These are phyloP conservation scores for Strongylocentrotus purpuratus DNA, from an alignment of 35 echinoderm and acorn worm species.

Conservation along the genomic window DNA sequence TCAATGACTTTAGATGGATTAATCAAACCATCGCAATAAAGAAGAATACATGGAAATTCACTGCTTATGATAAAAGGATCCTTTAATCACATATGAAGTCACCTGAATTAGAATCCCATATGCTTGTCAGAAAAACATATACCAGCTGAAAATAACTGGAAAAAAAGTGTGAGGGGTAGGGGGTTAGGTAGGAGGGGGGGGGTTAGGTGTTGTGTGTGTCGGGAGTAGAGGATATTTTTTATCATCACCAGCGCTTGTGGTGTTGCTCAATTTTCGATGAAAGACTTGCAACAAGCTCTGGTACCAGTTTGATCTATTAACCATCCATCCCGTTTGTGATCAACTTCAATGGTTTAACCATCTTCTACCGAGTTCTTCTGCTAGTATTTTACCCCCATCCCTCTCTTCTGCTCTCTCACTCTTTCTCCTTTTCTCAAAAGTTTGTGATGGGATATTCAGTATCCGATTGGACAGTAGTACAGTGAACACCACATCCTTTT, in stretches of 20 bases:
- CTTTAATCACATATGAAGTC: not conserved
- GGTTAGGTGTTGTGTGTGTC: not conserved
- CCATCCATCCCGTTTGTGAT: not conserved
- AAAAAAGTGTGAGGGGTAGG: not conserved
- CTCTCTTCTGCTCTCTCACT: not conserved
- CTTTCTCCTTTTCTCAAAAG: not conserved
- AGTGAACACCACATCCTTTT: not conserved
- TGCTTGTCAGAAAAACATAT: not conserved
- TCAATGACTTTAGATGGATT: not conserved
- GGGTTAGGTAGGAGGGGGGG: no score
- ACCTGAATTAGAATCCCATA: not conserved
- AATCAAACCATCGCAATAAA: not conserved
- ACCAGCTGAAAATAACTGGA: no score
- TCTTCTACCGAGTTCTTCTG: not conserved
- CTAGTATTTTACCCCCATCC: not conserved
- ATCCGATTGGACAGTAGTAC: not conserved
- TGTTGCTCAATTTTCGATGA: constrained; percentile 21
- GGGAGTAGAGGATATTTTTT: not conserved
- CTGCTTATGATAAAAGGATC: not conserved
- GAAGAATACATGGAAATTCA: not conserved
- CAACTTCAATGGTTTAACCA: not conserved
- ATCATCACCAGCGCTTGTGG: not conserved
- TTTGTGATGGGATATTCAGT: not conserved
- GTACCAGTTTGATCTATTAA: not conserved
- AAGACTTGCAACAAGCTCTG: constrained; percentile 4